Conservation (phyloP, 2,888 invertebrate species). For the Acrocyrtus sp. region DNA sequence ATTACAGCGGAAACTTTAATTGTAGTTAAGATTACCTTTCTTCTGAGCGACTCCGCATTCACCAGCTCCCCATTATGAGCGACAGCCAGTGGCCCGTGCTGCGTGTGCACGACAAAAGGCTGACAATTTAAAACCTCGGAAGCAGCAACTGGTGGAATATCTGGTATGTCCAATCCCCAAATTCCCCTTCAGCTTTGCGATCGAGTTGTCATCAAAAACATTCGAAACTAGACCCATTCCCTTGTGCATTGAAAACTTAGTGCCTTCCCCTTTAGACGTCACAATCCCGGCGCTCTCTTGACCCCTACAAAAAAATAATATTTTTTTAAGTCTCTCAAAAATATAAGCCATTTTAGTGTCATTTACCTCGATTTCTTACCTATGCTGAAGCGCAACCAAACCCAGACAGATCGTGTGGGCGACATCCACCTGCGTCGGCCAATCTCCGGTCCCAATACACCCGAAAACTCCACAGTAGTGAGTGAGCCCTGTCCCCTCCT, state of each 20-base stretch:
- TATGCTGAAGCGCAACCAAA: constrained; percentile 90
- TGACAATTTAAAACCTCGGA: constrained; percentile 97
- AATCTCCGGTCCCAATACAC: constrained; percentile 90
- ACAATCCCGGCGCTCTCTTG: constrained; percentile 99
- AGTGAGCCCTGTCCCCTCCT: constrained; percentile 74
- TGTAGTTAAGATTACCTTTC: constrained; percentile 78
- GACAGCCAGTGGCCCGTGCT: constrained; percentile 92
- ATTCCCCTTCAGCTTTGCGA: constrained; percentile 85
- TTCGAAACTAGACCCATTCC: constrained; percentile 97
- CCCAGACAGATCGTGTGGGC: constrained; percentile 92
- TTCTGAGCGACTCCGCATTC: constrained; percentile 88
- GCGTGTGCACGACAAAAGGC: constrained; percentile 97
- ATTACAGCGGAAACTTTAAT: not conserved
- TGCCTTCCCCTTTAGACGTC: constrained; percentile 83
- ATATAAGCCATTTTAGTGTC: no score
- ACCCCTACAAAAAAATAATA: constrained; percentile 76
- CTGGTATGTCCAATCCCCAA: constrained; percentile 97
- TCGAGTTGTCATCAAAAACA: constrained; percentile 90
- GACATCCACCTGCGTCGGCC: constrained; percentile 91
- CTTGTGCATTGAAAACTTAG: constrained; percentile 85
- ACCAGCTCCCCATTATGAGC: constrained; percentile 98
- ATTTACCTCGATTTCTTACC: no score
- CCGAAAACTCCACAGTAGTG: constrained; percentile 97
- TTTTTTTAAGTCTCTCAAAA: not conserved
- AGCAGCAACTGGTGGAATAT: constrained; percentile 94